phyloP scores from a whole-genome alignment of 2,113 vertebrate species.

The Polypterus senegalus region DNA sequence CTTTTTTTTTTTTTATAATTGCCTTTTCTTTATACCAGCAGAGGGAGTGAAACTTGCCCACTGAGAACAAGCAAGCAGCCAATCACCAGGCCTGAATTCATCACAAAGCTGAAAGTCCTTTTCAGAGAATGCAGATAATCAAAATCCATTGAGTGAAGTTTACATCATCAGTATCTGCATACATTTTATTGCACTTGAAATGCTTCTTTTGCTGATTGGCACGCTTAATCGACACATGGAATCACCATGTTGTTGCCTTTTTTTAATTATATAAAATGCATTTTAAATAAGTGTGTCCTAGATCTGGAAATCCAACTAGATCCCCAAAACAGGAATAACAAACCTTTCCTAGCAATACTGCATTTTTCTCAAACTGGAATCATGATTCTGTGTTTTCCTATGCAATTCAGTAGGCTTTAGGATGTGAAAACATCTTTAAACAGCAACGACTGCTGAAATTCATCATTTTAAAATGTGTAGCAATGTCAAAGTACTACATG shows the following conservation, averaged over 20 bases:
- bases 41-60: background rate
- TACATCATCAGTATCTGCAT: background rate
- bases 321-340: background rate
- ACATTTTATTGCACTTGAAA: constrained; percentile 8
- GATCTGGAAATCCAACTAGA: background rate
- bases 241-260: background rate
- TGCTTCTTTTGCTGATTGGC: constrained; percentile 1
- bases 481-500: too few species aligned
- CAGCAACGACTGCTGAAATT: too few species aligned
- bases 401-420: too few species aligned
- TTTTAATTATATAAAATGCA: background rate
- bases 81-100: background rate
- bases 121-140: constrained; percentile 6
- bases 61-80: background rate
- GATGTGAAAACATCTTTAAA: too few species aligned
- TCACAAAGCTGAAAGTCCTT: constrained; percentile 1
- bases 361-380: background rate
- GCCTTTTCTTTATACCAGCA: background rate
- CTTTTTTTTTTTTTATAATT: background rate
- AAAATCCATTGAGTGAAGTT: background rate
- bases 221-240: background rate
- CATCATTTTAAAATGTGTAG: too few species aligned
- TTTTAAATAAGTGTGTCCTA: background rate
- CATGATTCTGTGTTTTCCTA: background rate
- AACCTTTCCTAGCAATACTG: background rate